A percentile compares a stretch with the other conserved stretches of the same genome.
Conservation (phyloP, 1,140 invertebrate species). For the Chrysoperla carnea region DNA sequence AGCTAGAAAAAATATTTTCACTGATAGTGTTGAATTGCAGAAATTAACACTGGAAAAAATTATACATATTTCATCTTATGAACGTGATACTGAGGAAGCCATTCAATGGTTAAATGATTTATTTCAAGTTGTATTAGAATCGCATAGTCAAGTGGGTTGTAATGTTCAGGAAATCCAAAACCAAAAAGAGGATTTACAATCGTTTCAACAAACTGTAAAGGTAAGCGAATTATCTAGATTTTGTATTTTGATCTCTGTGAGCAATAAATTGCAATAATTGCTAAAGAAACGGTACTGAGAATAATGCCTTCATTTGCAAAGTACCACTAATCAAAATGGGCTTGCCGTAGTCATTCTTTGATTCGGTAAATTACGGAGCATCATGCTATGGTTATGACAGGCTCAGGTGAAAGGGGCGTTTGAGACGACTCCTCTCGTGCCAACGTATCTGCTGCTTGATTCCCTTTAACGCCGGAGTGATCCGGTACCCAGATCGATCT, state of each 20-base stretch:
- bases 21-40: conserved; percentile 49
- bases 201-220: conserved; percentile 59
- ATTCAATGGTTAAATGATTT: conserved; percentile 57
- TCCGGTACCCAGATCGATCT: no score
- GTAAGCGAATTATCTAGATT: conserved; percentile 21
- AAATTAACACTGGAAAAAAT: conserved; percentile 60
- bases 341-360: no score
- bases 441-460: no score
- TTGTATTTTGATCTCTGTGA: conserved; percentile 1
- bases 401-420: no score
- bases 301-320: no score
- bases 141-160: conserved; percentile 53
- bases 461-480: no score
- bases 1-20: conserved; percentile 43
- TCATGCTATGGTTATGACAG: no score
- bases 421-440: no score
- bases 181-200: conserved; percentile 56
- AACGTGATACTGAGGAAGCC: conserved; percentile 55
- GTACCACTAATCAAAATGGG: no score
- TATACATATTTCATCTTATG: conserved; percentile 52
- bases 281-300: no score
- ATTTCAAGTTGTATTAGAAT: conserved; percentile 46
- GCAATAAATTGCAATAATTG: no score
- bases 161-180: conserved; percentile 51
- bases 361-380: no score